Conservation (phyloP, 2,888 invertebrate species). For the Acronicta leporina region DNA sequence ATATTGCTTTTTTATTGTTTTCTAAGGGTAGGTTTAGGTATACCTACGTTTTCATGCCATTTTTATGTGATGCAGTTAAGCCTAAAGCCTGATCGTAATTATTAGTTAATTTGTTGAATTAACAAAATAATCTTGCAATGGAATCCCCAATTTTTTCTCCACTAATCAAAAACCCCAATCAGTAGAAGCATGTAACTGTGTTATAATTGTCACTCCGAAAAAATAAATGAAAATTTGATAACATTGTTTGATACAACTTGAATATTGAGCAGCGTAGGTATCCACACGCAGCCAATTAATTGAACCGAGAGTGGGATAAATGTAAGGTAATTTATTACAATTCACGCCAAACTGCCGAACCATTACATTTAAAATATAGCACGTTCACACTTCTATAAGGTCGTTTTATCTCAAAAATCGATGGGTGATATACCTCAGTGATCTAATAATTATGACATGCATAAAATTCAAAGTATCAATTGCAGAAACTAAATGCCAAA, state of each 20-base stretch:
- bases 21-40: constrained; percentile 49
- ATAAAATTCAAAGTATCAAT: too few species aligned
- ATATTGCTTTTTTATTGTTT: constrained; percentile 45
- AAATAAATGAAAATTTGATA: constrained; percentile 30
- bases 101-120: neutral
- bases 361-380: constrained; percentile 83
- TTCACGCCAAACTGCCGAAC: constrained; percentile 74
- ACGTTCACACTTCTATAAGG: constrained; percentile 71
- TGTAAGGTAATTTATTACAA: constrained; percentile 82
- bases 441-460: too few species aligned
- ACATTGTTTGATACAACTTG: constrained; percentile 45
- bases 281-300: constrained; percentile 78
- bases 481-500: too few species aligned
- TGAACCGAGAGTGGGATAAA: constrained; percentile 78
- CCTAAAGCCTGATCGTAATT: neutral
- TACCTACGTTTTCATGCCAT: constrained; percentile 24
- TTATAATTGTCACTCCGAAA: too few species aligned
- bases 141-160: too few species aligned
- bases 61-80: constrained; percentile 1
- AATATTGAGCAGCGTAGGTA: constrained; percentile 55
- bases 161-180: too few species aligned
- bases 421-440: neutral
- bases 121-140: too few species aligned
- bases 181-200: too few species aligned
- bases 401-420: constrained; percentile 62